Percentiles rank a stretch among this genome's conserved stretches.
phyloP scores from a whole-genome alignment of 2,888 invertebrate species.

The Dolomedes plantarius region DNA sequence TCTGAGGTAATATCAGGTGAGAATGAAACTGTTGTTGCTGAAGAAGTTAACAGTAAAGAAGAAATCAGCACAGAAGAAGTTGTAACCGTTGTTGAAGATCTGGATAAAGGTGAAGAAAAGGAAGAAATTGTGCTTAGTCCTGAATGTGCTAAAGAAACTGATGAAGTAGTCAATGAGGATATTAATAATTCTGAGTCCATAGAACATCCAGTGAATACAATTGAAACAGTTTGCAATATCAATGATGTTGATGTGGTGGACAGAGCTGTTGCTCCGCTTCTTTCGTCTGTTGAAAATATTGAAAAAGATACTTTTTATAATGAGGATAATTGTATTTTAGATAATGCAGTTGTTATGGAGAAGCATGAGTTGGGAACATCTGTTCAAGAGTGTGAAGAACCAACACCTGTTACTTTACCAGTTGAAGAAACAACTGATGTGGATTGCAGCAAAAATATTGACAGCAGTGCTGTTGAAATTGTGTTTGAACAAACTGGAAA shows the following conservation, averaged over 20 bases:
- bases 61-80: not conserved
- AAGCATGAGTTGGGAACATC: constrained; percentile 12
- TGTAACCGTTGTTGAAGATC: not conserved
- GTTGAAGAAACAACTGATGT: constrained; percentile 17
- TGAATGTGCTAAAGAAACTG: not conserved
- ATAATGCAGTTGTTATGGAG: constrained; percentile 7
- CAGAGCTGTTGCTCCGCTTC: constrained; percentile 51
- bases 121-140: not conserved
- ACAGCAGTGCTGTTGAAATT: constrained; percentile 22
- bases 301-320: constrained; percentile 11
- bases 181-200: not conserved
- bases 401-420: constrained; percentile 28
- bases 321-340: constrained; percentile 23
- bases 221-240: not conserved
- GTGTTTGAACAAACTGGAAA: constrained; percentile 25
- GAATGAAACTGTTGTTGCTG: not conserved
- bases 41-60: constrained; percentile 20
- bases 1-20: not conserved
- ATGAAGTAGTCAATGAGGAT: constrained; percentile 9
- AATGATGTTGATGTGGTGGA: constrained; percentile 19
- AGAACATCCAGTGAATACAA: not conserved
- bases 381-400: constrained; percentile 5
- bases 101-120: not conserved
- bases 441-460: constrained; percentile 17
- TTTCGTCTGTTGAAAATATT: constrained; percentile 25